These are phyloP conservation scores for Calephelis virginiensis DNA, from an alignment of 1,140 invertebrate genomes.

Conservation along the genomic window DNA sequence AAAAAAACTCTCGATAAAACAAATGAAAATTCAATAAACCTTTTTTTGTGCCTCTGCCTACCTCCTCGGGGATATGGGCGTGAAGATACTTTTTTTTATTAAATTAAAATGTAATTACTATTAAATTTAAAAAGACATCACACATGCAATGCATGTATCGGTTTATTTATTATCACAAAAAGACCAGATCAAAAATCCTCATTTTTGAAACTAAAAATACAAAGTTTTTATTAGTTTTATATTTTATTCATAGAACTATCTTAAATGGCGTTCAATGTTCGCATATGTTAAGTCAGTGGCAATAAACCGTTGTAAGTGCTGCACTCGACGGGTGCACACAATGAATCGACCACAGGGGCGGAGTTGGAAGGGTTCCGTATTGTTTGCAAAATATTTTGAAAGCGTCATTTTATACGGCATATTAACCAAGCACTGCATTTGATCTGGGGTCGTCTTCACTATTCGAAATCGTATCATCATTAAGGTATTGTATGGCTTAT, in stretches of 20 bases:
- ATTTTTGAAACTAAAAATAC: too few species aligned
- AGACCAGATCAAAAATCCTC: too few species aligned
- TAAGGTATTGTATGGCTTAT: constrained; percentile 46
- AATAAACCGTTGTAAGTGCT: constrained; percentile 47
- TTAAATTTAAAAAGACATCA: too few species aligned
- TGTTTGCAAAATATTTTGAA: constrained; percentile 78
- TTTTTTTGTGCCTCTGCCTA: too few species aligned
- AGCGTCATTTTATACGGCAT: constrained; percentile 73
- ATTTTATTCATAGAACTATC: constrained; percentile 11
- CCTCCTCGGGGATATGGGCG: too few species aligned
- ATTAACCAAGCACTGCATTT: constrained; percentile 68
- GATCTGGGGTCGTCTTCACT: constrained; percentile 61
- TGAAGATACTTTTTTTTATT: too few species aligned
- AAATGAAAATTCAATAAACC: too few species aligned
- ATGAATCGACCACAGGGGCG: constrained; percentile 49
- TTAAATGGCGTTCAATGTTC: constrained; percentile 25
- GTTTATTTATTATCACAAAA: too few species aligned
- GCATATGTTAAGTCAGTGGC: constrained; percentile 42
- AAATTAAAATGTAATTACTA: too few species aligned
- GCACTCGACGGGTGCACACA: constrained; percentile 58
- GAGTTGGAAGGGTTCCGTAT: constrained; percentile 58
- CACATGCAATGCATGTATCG: too few species aligned
- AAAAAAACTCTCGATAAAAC: too few species aligned
- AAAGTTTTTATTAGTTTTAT: too few species aligned
- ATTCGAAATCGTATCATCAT: constrained; percentile 66